Evolutionary conservation across 2,888 invertebrate species (phyloP).

Genomic region (Leptura quadrifasciata): DNA sequence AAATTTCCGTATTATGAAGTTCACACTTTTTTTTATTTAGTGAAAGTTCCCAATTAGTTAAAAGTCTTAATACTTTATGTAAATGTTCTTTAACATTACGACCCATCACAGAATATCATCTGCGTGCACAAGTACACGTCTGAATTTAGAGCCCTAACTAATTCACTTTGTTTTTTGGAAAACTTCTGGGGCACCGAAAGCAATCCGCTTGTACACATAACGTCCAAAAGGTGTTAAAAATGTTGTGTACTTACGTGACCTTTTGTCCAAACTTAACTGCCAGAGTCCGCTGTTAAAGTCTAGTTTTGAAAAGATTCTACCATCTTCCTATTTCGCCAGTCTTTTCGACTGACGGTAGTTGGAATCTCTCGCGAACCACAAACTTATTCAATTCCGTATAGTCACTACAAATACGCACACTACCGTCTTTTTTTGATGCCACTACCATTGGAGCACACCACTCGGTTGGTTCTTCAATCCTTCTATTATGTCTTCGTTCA

Average conservation of each 20-base stretch:
- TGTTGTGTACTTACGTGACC: not conserved
- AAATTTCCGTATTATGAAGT: not conserved
- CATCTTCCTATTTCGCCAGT: not conserved
- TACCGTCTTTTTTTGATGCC: not conserved
- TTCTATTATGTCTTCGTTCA: slow-evolving; percentile 1
- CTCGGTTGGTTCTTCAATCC: too few species aligned
- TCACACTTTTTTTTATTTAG: not conserved
- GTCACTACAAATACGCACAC: slow-evolving; percentile 14
- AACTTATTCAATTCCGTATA: slow-evolving; percentile 22
- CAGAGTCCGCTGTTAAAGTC: slow-evolving; percentile 9
- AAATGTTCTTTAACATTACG: not conserved
- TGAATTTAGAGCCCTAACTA: not conserved
- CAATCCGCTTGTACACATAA: slow-evolving; percentile 4
- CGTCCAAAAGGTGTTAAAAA: slow-evolving; percentile 19
- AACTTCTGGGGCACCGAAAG: slow-evolving; percentile 7
- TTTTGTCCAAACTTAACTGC: not conserved
- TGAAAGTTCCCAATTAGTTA: not conserved
- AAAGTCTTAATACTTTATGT: not conserved
- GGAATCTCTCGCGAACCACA: slow-evolving; percentile 5
- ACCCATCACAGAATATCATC: not conserved
- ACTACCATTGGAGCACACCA: too few species aligned
- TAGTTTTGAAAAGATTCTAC: slow-evolving; percentile 2
- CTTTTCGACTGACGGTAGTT: slow-evolving; percentile 1
- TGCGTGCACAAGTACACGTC: not conserved
- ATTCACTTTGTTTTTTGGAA: not conserved